Conservation (phyloP, 2,797 vertebrate genomes). For the Tinamus major region DNA sequence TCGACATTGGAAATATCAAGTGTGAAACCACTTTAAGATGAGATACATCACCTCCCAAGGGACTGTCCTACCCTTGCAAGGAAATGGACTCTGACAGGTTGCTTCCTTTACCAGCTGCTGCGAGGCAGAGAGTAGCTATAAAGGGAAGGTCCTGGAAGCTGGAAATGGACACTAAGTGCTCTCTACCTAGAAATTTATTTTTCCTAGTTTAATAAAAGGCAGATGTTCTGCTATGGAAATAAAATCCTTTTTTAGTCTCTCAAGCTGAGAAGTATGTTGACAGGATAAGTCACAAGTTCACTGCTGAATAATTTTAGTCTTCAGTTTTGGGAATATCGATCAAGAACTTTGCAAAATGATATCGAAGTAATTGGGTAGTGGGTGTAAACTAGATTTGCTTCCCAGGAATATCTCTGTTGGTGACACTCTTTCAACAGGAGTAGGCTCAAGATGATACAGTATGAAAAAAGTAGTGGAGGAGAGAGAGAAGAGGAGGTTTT, state of each 20-base stretch:
- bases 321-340: not conserved
- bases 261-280: not conserved
- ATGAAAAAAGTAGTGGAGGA: not conserved
- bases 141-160: not conserved
- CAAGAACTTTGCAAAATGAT: not conserved
- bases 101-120: not conserved
- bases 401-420: not conserved
- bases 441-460: not conserved
- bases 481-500: not conserved
- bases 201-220: not conserved
- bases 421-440: not conserved
- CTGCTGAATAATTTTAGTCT: not conserved
- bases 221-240: not conserved
- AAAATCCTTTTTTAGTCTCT: not conserved
- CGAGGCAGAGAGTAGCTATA: not conserved
- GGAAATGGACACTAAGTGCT: not conserved
- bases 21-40: constrained; percentile 46
- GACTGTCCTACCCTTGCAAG: not conserved
- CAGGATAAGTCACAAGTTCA: not conserved
- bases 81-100: not conserved
- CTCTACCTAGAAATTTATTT: not conserved
- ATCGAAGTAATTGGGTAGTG: not conserved
- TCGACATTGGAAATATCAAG: not conserved
- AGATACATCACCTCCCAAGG: not conserved
- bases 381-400: not conserved